Base-by-base conservation (phyloP, 2,888 invertebrate genomes). In the Drosophila neutralis region DNA sequence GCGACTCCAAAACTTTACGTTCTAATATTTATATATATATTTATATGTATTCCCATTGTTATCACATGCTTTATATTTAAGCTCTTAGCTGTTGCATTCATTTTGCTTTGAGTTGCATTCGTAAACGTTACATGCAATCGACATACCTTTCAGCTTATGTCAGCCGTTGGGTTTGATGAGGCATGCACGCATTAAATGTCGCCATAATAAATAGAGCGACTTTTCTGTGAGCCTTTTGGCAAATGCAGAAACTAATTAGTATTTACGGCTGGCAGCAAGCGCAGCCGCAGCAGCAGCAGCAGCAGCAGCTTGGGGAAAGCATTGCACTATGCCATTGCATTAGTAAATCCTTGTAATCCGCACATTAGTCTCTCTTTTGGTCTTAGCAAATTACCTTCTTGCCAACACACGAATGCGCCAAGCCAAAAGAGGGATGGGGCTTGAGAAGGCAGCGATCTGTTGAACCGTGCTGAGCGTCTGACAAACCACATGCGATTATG, bases 311-410 rank as follows among this genome's bases (percentile, higher is more conserved):
- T 63, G 73, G 51, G 35, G 57, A 60, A 66, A 61, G 71, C 66
- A 66, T 45, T 68, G 87, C 84, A 71, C 71, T 71, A 81, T 86
- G 87, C 87, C 90, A 85, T 90, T 87, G 90, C 87, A 89, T 82
- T 82, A 79, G 84, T 90, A 91, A 92, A 86, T 91, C 90, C 84
- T 82, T 85, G 87, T 91, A 91, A 92, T 90, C 90, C 89, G 68
- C 83, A 87, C 90, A 91, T 91, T 91, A 91, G 90, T 91, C 90
- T 91, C 82, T 73, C 89, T 76, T 87, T 84, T 81, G 78, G 87
- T 84, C 87, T 87, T 87, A 84, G 84, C 87, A 86, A 86, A 86
- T 86, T 87, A 86, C 89, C 84, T 85, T 72, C 83, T 72, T 65
- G 70, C 74, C 57, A 73, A 73, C 70, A 75, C 79, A 72, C 51